Evolutionary conservation across 2,888 invertebrate species (phyloP).

Genomic region (Tenthredo amoena): DNA sequence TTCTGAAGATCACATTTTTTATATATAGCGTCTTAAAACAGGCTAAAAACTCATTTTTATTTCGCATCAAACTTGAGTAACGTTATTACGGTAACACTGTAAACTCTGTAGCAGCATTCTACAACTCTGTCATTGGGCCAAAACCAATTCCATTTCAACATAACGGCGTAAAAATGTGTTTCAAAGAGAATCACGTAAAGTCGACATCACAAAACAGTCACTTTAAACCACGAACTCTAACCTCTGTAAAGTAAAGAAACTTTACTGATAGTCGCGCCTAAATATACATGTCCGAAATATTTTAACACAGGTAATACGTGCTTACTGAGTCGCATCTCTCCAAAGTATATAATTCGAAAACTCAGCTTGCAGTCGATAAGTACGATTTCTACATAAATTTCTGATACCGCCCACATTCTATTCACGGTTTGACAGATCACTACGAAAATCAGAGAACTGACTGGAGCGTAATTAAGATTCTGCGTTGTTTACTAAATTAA

Average conservation of each 20-base stretch:
- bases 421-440: conserved; percentile 15
- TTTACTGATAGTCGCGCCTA: neutral
- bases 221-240: neutral
- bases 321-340: neutral
- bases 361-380: neutral
- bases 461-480: neutral
- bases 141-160: conserved; percentile 1
- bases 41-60: neutral
- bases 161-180: conserved; percentile 29
- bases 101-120: conserved; percentile 2
- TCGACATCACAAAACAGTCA: neutral
- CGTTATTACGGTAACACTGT: neutral
- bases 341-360: neutral
- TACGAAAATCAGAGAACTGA: neutral
- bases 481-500: neutral
- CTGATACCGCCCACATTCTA: conserved; percentile 11
- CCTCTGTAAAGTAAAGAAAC: neutral
- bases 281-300: neutral
- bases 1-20: neutral
- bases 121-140: neutral
- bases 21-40: neutral
- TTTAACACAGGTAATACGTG: neutral
- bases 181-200: neutral
- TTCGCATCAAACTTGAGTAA: neutral
- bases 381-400: neutral